A percentile compares a stretch with the other conserved stretches of the same genome.
Evolutionary conservation across 2,797 vertebrate genomes (phyloP).

Genomic region (Lithobates pipiens): DNA sequence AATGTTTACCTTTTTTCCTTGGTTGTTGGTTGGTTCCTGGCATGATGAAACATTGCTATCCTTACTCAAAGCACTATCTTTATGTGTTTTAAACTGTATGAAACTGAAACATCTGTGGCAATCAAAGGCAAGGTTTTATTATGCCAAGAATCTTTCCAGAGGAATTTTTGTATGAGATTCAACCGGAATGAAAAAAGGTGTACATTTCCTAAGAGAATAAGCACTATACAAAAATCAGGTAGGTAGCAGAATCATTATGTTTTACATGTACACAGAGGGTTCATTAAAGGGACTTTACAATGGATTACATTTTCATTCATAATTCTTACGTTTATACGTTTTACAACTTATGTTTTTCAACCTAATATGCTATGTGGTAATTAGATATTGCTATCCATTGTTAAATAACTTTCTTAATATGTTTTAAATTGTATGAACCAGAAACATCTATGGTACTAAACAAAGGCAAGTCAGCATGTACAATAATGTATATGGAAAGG

Average conservation of each 20-base stretch:
- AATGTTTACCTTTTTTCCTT: slow-evolving; percentile 34
- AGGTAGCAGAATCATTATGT: neutral
- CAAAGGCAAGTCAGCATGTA: no score
- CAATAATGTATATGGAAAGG: no score
- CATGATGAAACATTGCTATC: slow-evolving; percentile 35
- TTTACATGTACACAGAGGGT: neutral
- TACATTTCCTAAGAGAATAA: neutral
- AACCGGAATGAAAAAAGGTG: neutral
- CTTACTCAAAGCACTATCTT: slow-evolving; percentile 29
- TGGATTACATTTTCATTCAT: no score
- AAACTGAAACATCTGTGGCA: slow-evolving; percentile 30
- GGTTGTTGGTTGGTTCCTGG: slow-evolving; percentile 6
- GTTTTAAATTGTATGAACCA: no score
- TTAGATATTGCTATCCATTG: no score
- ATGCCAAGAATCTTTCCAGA: neutral
- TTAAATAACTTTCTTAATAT: no score
- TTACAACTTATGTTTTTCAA: no score
- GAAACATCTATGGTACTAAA: no score
- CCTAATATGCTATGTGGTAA: no score
- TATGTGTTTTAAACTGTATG: slow-evolving; percentile 17
- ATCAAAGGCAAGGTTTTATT: slow-evolving; percentile 5
- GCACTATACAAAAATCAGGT: neutral
- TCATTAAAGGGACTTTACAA: no score
- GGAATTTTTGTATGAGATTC: neutral
- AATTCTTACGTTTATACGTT: no score